A percentile compares a stretch with the other conserved stretches of the same genome.
These are phyloP conservation scores for Xestia rhomboidea DNA, from an alignment of 2,888 invertebrate genomes.

Conservation along the genomic window DNA sequence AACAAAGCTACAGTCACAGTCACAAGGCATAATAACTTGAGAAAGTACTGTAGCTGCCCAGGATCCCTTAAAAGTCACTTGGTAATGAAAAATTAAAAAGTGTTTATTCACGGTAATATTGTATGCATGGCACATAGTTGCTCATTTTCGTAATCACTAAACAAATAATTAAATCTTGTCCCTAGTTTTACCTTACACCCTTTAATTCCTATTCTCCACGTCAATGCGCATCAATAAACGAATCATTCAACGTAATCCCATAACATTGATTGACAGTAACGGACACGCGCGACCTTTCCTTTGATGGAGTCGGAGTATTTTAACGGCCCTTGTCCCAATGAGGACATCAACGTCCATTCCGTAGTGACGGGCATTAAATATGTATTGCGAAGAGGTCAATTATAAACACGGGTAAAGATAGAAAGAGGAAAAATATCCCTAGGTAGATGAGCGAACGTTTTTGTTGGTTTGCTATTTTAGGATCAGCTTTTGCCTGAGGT, in stretches of 20 bases:
- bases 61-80: too few species aligned
- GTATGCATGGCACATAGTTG: too few species aligned
- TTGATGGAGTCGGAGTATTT: conserved; percentile 35
- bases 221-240: conserved; percentile 14
- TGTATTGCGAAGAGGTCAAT: conserved; percentile 42
- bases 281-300: conserved; percentile 34
- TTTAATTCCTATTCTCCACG: background rate
- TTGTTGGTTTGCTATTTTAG: conserved; percentile 5
- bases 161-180: too few species aligned
- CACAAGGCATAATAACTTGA: too few species aligned
- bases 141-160: too few species aligned
- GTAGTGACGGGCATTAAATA: conserved; percentile 43
- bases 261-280: conserved; percentile 37
- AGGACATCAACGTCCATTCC: conserved; percentile 24
- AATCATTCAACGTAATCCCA: conserved; percentile 1
- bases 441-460: background rate
- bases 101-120: too few species aligned
- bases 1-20: too few species aligned
- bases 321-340: conserved; percentile 20
- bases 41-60: too few species aligned
- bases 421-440: background rate
- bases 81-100: too few species aligned
- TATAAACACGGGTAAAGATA: conserved; percentile 1
- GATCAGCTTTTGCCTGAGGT: background rate
- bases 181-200: too few species aligned